These are phyloP conservation scores for Andrena praecox DNA, from an alignment of 2,888 invertebrate species.

Conservation along the genomic window DNA sequence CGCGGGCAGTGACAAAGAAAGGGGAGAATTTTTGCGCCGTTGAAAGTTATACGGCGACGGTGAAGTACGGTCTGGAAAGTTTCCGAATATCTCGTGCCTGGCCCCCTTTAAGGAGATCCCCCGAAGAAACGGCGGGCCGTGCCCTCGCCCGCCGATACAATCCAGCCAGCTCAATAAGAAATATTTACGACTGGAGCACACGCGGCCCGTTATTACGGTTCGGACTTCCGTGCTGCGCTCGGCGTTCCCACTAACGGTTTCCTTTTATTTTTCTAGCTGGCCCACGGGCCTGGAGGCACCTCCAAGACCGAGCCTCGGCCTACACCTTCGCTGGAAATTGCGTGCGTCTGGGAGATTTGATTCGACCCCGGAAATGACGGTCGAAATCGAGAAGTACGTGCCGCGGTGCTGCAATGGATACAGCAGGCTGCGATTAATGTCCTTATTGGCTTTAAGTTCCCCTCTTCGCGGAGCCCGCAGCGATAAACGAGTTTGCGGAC, in stretches of 20 bases:
- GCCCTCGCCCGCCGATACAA: slow-evolving; percentile 43
- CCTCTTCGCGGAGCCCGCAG: not conserved
- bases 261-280: slow-evolving; percentile 39
- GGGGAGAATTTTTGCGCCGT: slow-evolving; percentile 1
- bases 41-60: slow-evolving; percentile 23
- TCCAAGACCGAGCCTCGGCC: not conserved
- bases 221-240: slow-evolving; percentile 50
- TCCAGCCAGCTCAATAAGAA: slow-evolving; percentile 59
- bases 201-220: slow-evolving; percentile 59
- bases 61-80: slow-evolving; percentile 54
- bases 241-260: slow-evolving; percentile 44
- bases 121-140: slow-evolving; percentile 19
- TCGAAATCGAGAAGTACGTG: not conserved
- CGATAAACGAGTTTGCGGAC: not conserved
- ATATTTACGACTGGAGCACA: slow-evolving; percentile 64
- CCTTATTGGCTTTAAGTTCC: slow-evolving; percentile 4
- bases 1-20: not conserved
- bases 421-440: slow-evolving; percentile 17
- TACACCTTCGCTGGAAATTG: slow-evolving; percentile 29
- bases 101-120: slow-evolving; percentile 32
- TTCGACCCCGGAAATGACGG: slow-evolving; percentile 7
- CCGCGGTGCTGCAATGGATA: not conserved
- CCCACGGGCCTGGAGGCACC: slow-evolving; percentile 30
- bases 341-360: slow-evolving; percentile 9
- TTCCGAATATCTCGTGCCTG: slow-evolving; percentile 40